Evolutionary conservation across 2,797 vertebrate genomes (phyloP), one percentile per base, ranked within the genome.

Genomic region (Pampus argenteus): DNA sequence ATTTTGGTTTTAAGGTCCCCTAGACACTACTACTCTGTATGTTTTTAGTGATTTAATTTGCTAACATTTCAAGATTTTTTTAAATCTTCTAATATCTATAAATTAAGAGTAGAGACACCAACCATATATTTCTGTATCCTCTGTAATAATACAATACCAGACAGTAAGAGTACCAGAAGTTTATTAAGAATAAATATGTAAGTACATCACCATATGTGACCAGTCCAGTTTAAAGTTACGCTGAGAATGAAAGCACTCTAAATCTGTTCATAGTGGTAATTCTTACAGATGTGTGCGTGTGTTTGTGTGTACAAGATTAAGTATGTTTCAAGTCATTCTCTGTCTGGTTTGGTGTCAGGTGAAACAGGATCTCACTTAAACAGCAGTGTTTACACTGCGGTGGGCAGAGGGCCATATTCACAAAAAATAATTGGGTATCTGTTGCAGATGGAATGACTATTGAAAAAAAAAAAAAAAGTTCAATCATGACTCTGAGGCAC

Each of bases 171-270:
- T 34, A 60, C 17, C 54, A 72, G 9, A 60, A 31, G 69, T 88
- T 89, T 87, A 84, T 84, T 86, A 63, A 74, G 81, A 85, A 92
- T 87, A 88, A 85, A 87, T 89, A 85, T 52, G 61, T n/a, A 76
- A 49, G 52, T 54, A 70, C 44, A 79, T 57, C 51, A 74, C 20
- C 49, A 66, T 69, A 58, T 52, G 31, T 73, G 26, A 73, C 17
- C 28, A 40, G 73, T 79, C 34, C 45, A 64, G 54, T 49, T 72
- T 52, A 55, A 75, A 70, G 63, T 66, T 66, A 75, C 13, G 58
- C 38, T 66, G 20, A 62, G 17, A 49, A 59, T 52, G 14, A 44
- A 67, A 71, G 60, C 22, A 44, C 20, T 28, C 7, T 25, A 18
- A 54, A 50, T 23, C 31, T 51, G 47, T 23, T 52, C 48, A 54